Base-by-base conservation (phyloP, 1,140 invertebrate species). In the Drosophila kohkoa region DNA sequence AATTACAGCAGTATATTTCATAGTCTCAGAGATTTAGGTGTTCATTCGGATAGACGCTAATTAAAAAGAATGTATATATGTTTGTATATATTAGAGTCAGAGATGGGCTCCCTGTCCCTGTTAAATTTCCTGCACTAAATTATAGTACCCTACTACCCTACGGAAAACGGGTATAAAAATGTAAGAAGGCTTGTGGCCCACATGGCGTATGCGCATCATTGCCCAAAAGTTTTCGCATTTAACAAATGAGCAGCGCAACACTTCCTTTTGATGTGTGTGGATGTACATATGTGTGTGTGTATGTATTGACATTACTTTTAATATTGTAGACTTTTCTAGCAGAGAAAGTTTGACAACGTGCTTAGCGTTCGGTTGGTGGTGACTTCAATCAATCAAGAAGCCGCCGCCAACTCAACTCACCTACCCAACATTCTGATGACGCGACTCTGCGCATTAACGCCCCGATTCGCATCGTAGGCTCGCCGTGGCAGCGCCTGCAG, bases 391-490 rank as follows among this genome's bases (percentile, higher is more conserved):
- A 86, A 86, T 82, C 82, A 87, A 75, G 25, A 87, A 75, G 25
- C 25, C n/a, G 55, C 66, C 70, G 66, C 65, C 66, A 65, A 65
- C 79, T 62, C 58, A 83, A 83, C 81, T 88, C 60, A 93, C 94
- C 95, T 92, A 95, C 95, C 93, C 30, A 96, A 90, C 95, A 96
- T 95, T 68, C 94, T 93, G 72, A 95, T 95, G 74, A 96, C 95
- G 75, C 95, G 94, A 75, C 93, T 94, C 79, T 95, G 94, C 4
- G 93, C 93, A 35, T 87, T 91, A 5, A 92, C 79, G 25, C 90
- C 79, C 0, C 90, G 82, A 60, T 81, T 85, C 52, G 77, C 69
- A 58, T 92, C 92, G 66, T 69, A 77, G 46, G 76, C 62, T 15
- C 80, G 73, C 1, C 90, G 25, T 6, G 88, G 90, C 49, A 78